Evolutionary conservation across 2,888 invertebrate genomes (phyloP).

Genomic region (Rhyacophila evoluta): DNA sequence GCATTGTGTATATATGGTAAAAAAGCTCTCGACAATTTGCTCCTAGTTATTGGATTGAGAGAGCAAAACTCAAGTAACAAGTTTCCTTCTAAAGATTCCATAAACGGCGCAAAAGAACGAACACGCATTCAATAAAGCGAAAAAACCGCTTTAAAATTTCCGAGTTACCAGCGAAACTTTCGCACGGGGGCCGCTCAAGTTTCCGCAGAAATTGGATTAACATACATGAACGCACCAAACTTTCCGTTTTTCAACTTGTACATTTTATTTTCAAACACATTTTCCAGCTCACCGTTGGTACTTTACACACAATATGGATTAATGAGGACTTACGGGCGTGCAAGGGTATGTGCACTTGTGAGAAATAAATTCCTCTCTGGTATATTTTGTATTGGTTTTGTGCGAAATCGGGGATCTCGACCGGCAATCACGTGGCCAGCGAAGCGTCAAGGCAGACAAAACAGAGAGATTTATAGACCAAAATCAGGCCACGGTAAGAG

Average conservation of each 20-base stretch:
- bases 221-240: conserved; percentile 35
- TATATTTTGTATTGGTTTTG: conserved; percentile 43
- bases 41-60: neutral
- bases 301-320: conserved; percentile 38
- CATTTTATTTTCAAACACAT: conserved; percentile 23
- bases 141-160: conserved; percentile 34
- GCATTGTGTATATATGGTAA: neutral
- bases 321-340: conserved; percentile 40
- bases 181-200: conserved; percentile 26
- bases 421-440: conserved; percentile 41
- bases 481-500: conserved; percentile 3
- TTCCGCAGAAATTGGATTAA: conserved; percentile 33
- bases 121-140: conserved; percentile 31
- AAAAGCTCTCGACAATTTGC: neutral
- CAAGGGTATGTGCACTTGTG: neutral
- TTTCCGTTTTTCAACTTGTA: conserved; percentile 15
- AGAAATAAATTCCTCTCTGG: neutral
- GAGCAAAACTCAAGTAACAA: conserved; percentile 1
- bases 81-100: neutral
- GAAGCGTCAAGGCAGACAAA: conserved; percentile 16
- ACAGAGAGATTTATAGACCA: conserved; percentile 12
- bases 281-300: neutral
- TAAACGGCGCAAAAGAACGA: conserved; percentile 23
- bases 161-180: conserved; percentile 18
- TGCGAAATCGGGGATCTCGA: conserved; percentile 36